A percentile compares a stretch with the other conserved stretches of the same genome.
Conservation (phyloP, 2,797 vertebrate genomes). For the Dermochelys coriacea region DNA sequence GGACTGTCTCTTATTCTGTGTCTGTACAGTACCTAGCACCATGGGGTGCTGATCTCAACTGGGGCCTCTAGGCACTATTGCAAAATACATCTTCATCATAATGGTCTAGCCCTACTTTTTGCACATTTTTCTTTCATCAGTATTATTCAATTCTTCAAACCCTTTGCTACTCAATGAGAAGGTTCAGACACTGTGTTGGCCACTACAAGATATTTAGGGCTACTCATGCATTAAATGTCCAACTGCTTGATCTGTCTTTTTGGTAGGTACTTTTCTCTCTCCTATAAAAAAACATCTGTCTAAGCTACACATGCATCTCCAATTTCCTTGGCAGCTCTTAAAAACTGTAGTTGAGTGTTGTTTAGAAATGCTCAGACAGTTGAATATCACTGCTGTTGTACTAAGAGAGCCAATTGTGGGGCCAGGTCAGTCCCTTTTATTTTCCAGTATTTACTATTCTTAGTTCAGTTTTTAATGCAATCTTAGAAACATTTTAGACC, state of each 20-base stretch:
- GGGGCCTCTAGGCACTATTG: background rate
- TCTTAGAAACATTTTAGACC: background rate
- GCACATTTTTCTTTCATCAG: background rate
- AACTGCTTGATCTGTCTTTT: background rate
- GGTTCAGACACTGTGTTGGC: background rate
- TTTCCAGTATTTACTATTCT: conserved; percentile 62
- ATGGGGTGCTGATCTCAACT: background rate
- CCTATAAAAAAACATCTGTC: conserved; percentile 1
- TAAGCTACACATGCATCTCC: background rate
- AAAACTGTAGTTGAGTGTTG: conserved; percentile 10
- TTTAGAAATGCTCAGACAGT: conserved; percentile 42
- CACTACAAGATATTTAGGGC: background rate
- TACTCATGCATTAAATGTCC: background rate
- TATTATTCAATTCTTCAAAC: background rate
- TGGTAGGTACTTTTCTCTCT: background rate
- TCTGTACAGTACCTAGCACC: background rate
- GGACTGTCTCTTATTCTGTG: background rate
- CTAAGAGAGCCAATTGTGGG: conserved; percentile 5
- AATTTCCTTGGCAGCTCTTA: background rate
- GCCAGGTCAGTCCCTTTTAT: conserved; percentile 62
- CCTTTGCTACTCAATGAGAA: background rate
- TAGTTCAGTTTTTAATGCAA: conserved; percentile 35
- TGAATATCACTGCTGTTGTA: background rate
- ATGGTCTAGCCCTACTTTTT: background rate
- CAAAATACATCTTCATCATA: rapidly evolving